Evolutionary conservation across 1,140 invertebrate genomes (phyloP).

Genomic region (Zaprionus camerounensis): DNA sequence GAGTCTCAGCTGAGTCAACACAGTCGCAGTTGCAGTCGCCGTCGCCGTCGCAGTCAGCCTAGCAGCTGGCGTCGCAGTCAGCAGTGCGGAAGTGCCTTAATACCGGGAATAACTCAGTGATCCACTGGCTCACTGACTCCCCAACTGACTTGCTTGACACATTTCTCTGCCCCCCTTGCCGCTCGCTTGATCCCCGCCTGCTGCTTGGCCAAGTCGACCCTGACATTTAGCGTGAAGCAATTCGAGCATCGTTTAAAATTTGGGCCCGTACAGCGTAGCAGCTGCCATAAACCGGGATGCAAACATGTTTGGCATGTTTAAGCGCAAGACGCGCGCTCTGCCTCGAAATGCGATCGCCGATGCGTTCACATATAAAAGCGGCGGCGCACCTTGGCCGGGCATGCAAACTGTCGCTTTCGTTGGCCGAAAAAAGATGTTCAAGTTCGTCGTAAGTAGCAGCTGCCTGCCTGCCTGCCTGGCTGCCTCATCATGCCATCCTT

Average conservation of each 20-base stretch:
- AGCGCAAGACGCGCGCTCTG: conserved; percentile 37
- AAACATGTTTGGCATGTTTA: conserved; percentile 84
- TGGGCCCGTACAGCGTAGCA: conserved; percentile 46
- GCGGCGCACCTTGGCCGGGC: conserved; percentile 44
- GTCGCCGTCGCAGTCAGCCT: background rate
- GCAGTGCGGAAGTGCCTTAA: conserved; percentile 28
- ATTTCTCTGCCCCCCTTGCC: conserved; percentile 40
- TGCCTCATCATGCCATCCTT: too few relatives aligned
- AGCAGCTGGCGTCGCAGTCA: background rate
- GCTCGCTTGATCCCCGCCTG: background rate
- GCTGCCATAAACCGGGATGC: conserved; percentile 71
- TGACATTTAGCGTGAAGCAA: conserved; percentile 61
- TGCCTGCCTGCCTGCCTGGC: background rate
- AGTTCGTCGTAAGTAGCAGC: conserved; percentile 74
- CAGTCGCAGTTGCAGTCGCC: background rate
- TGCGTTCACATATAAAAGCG: conserved; percentile 69
- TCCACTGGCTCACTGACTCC: conserved; percentile 21
- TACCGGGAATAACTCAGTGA: conserved; percentile 1
- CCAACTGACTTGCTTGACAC: conserved; percentile 50
- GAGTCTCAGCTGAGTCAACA: background rate
- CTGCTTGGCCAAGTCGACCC: conserved; percentile 35
- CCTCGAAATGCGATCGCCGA: conserved; percentile 32
- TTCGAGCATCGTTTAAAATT: conserved; percentile 51
- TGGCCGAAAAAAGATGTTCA: conserved; percentile 57
- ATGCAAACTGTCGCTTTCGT: conserved; percentile 75